A percentile compares a stretch with the other conserved stretches of the same genome.
phyloP scores from a whole-genome alignment of 2,797 vertebrate genomes.

The Phoxinus dragarum region DNA sequence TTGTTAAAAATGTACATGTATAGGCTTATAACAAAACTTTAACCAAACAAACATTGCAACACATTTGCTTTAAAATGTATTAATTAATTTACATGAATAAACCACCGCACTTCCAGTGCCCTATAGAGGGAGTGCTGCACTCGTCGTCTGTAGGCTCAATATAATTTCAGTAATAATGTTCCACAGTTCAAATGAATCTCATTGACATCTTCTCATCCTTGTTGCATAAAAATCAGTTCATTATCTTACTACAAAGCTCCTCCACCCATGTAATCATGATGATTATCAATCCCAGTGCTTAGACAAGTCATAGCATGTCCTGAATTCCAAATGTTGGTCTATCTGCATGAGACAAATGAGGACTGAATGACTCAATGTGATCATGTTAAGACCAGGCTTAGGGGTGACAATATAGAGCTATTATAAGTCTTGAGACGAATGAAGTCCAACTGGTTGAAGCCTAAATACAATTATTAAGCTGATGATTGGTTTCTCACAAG shows the following conservation, averaged over 20 bases:
- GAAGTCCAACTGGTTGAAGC: neutral
- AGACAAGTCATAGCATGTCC: constrained; percentile 42
- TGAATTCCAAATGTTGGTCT: constrained; percentile 6
- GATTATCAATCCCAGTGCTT: neutral
- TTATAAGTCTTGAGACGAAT: constrained; percentile 21
- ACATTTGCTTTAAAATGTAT: neutral
- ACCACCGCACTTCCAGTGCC: neutral
- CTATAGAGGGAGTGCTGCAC: constrained; percentile 40
- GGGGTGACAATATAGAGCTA: neutral
- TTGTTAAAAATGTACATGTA: neutral
- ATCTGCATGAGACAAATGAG: neutral
- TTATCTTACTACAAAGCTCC: constrained; percentile 5
- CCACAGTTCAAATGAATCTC: neutral
- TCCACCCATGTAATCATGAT: neutral
- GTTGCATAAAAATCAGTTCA: constrained; percentile 24
- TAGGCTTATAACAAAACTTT: neutral
- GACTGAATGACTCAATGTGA: neutral
- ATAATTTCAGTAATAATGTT: neutral
- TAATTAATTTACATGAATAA: neutral
- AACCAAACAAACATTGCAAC: neutral
- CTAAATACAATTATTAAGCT: constrained; percentile 10
- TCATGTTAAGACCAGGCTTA: neutral
- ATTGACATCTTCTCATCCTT: neutral
- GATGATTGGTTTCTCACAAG: neutral
- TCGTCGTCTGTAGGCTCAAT: neutral